Conservation (phyloP, 2,113 vertebrate species). For the Psettodes erumei region DNA sequence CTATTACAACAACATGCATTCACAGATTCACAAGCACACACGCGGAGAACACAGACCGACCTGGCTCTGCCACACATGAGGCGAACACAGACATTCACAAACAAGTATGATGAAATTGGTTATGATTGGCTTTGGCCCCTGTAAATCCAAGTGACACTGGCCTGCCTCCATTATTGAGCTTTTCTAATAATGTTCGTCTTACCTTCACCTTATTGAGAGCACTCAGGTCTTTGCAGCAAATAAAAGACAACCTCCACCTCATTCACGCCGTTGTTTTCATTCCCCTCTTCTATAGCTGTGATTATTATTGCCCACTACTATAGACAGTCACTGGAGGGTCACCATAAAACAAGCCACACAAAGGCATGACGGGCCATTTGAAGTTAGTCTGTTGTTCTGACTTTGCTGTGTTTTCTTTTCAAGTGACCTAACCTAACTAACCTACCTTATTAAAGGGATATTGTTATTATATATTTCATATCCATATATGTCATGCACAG, state of each 20-base stretch:
- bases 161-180: conserved; percentile 63
- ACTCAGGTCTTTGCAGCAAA: conserved; percentile 71
- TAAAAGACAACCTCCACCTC: conserved; percentile 69
- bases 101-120: conserved; percentile 49
- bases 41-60: conserved; percentile 6
- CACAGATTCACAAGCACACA: conserved; percentile 9
- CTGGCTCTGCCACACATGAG: not conserved
- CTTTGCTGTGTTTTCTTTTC: not conserved
- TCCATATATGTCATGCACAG: too few relatives aligned
- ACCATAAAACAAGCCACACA: conserved; percentile 49
- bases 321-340: conserved; percentile 59
- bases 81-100: conserved; percentile 15
- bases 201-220: conserved; percentile 75
- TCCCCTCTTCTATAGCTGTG: conserved; percentile 53
- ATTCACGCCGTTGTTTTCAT: conserved; percentile 57
- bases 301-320: conserved; percentile 66
- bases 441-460: not conserved
- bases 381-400: conserved; percentile 9
- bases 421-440: too few relatives aligned
- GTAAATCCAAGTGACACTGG: conserved; percentile 72
- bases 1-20: conserved; percentile 27
- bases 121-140: conserved; percentile 71
- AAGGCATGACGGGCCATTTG: conserved; percentile 28
- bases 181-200: conserved; percentile 82
- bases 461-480: not conserved